These are phyloP conservation scores for Nanorana parkeri DNA, from an alignment of 2,113 vertebrate species.

Conservation along the genomic window DNA sequence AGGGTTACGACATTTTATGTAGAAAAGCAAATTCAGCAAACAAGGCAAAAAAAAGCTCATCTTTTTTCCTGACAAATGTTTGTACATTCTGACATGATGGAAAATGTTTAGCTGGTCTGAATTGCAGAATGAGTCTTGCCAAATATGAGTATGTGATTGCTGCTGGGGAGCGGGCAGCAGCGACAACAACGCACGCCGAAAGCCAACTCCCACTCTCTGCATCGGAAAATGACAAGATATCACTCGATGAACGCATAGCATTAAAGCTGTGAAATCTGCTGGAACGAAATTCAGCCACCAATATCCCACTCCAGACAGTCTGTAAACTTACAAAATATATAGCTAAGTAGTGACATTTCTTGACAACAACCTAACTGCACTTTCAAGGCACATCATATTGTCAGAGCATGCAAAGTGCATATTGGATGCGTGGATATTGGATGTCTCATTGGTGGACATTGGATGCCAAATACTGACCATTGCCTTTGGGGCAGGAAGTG, in stretches of 20 bases:
- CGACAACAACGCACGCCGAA: background rate
- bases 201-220: conserved; percentile 18
- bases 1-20: conserved; percentile 35
- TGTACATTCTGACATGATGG: conserved; percentile 16
- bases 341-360: too few relatives aligned
- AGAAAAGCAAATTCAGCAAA: conserved; percentile 36
- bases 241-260: background rate
- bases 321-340: too few relatives aligned
- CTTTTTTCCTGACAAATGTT: conserved; percentile 33
- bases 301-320: background rate
- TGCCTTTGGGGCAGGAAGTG: too few relatives aligned
- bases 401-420: background rate
- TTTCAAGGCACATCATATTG: background rate
- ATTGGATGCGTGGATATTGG: too few relatives aligned
- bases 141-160: conserved; percentile 30
- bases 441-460: too few relatives aligned
- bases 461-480: too few relatives aligned
- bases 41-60: conserved; percentile 25
- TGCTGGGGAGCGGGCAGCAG: background rate
- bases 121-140: background rate
- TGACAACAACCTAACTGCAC: background rate
- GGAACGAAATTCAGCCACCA: background rate
- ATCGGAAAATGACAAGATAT: conserved; percentile 25
- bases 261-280: conserved; percentile 6
- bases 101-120: conserved; percentile 23